Evolutionary conservation across 2,888 invertebrate genomes (phyloP), one percentile per base, ranked within the genome.

Genomic region (Drosophila recens): DNA sequence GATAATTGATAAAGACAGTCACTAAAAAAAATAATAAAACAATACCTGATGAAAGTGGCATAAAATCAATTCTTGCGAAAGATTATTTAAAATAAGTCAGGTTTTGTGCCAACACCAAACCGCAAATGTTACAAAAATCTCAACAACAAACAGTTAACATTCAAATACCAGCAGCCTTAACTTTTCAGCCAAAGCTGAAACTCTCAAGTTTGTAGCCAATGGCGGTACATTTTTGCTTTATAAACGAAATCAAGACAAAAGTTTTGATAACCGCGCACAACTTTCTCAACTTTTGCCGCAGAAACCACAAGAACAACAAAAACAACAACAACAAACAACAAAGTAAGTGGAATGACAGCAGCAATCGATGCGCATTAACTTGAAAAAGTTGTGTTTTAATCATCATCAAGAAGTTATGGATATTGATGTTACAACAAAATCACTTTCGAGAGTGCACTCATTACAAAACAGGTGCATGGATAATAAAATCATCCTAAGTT

Each of bases 251-350:
- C 64, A 53, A 81, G 70, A 62, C 82, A 66, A 84, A 78, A 81
- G 67, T 69, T 83, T 58, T 62, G 43, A 61, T 72, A 84, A 81
- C 79, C 84, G 67, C 82, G 65, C 67, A 81, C 62, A 83, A 80
- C 69, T 83, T 80, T 56, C 51, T 40, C 11, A 81, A 84, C 82
- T 84, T 80, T 52, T 27, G 49, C 58, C 42, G 49, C 66, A 59
- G 46, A 70, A 67, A 49, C 56, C 57, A 45, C 56, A 61, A 30
- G 2, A 30, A 34, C 49, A 74, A 65, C 45, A 79, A 63, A 56
- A 63, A 33, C 33, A 40, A 42, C 67, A 52, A 36, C 80, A 74
- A 56, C 52, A 17, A 65, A 43, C 54, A 53, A 62, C 43, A 62
- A 75, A 53, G 56, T 62, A 68, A 78, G 68, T 30, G 34, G 58